Conservation (phyloP, 2,797 vertebrate genomes). For the Ciconia nigra region DNA sequence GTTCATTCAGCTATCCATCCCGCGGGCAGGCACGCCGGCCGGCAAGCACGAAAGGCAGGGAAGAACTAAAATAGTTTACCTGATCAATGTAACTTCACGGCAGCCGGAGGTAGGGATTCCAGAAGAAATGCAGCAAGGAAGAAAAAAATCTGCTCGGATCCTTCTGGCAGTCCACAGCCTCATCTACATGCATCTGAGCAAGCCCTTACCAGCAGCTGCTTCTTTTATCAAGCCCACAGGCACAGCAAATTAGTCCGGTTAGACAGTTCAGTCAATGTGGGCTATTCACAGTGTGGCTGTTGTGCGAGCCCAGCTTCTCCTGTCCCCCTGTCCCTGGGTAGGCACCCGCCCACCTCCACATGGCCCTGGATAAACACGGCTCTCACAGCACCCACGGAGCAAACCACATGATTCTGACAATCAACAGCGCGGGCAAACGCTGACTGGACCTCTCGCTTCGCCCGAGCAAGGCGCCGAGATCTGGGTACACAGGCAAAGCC, state of each 20-base stretch:
- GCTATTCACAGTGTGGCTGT: constrained; percentile 82
- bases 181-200: constrained; percentile 78
- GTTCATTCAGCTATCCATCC: not conserved
- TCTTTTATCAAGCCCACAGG: constrained; percentile 85
- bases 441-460: not conserved
- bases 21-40: not conserved
- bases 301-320: constrained; percentile 75
- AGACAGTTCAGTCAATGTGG: constrained; percentile 82
- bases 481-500: not conserved
- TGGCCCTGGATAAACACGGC: constrained; percentile 77
- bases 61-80: constrained; percentile 49
- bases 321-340: constrained; percentile 76
- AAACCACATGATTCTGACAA: constrained; percentile 73
- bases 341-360: constrained; percentile 81
- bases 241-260: constrained; percentile 81
- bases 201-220: constrained; percentile 85
- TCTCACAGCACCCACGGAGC: constrained; percentile 65
- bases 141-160: constrained; percentile 3
- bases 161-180: constrained; percentile 69
- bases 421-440: not conserved
- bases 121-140: constrained; percentile 28
- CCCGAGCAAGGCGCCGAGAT: not conserved
- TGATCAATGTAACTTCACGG: constrained; percentile 62
- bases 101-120: constrained; percentile 37
- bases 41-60: not conserved